Percentiles rank a stretch among this genome's conserved stretches.
Conservation (phyloP, 2,113 vertebrate species). For the Mugil cephalus region DNA sequence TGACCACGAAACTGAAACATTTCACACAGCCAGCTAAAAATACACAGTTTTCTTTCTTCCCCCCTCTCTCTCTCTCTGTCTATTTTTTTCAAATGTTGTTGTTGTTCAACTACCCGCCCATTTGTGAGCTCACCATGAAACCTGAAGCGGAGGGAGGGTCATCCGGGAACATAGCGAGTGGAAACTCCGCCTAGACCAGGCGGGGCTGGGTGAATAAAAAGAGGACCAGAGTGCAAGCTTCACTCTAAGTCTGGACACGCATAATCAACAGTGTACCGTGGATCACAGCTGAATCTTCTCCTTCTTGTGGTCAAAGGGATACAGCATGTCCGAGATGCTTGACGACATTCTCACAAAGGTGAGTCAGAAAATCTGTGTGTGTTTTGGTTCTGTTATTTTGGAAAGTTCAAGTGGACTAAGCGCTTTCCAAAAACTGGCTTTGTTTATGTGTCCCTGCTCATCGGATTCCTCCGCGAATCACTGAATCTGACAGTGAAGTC, state of each 20-base stretch:
- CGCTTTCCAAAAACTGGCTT: not conserved
- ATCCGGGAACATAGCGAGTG: conserved; percentile 74
- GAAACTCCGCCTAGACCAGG: conserved; percentile 62
- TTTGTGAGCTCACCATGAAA: conserved; percentile 72
- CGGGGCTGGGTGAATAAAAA: not conserved
- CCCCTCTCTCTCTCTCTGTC: conserved; percentile 1
- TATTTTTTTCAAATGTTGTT: conserved; percentile 3
- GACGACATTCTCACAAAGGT: conserved; percentile 79
- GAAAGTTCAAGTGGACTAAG: not conserved
- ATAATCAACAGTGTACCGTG: conserved; percentile 22
- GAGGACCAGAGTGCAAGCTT: too few relatives aligned
- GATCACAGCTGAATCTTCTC: conserved; percentile 47
- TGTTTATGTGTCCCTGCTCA: not conserved
- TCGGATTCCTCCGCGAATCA: conserved; percentile 1
- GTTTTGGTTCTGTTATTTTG: conserved; percentile 9
- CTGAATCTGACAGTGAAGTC: conserved; percentile 18
- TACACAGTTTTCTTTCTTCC: conserved; percentile 55
- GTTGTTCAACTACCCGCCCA: conserved; percentile 50
- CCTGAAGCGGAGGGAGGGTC: conserved; percentile 65
- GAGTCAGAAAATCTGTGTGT: conserved; percentile 43
- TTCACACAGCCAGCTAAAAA: conserved; percentile 70
- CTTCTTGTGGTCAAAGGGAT: conserved; percentile 45
- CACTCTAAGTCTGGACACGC: conserved; percentile 43
- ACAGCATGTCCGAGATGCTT: conserved; percentile 83
- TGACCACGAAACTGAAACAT: conserved; percentile 65